These are phyloP conservation scores for Meloidogyne hapla DNA, from an alignment of 1,140 invertebrate species.

Conservation along the genomic window DNA sequence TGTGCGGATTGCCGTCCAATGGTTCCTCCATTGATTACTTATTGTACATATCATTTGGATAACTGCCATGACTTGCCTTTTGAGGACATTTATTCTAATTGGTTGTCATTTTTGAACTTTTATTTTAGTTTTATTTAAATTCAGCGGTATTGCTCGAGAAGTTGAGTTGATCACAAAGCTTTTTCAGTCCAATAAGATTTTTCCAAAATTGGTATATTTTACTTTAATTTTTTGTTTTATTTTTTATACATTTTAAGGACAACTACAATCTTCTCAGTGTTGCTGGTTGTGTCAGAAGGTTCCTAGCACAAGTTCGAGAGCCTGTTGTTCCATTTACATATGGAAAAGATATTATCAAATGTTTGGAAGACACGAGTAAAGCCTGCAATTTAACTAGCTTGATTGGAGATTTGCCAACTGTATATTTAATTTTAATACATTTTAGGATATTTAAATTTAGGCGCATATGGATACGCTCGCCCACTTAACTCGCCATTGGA, in stretches of 20 bases:
- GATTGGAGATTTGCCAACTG: conserved; percentile 15
- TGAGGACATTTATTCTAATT: conserved; percentile 18
- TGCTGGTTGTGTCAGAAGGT: conserved; percentile 26
- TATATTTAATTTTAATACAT: background rate
- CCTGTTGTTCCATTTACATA: conserved; percentile 34
- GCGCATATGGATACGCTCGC: conserved; percentile 37
- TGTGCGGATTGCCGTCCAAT: conserved; percentile 32
- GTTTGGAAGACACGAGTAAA: background rate
- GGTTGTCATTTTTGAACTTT: background rate
- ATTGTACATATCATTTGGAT: conserved; percentile 31
- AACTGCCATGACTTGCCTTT: conserved; percentile 3
- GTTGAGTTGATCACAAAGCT: conserved; percentile 18
- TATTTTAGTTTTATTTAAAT: background rate
- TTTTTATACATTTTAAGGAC: conserved; percentile 15
- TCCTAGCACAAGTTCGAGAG: conserved; percentile 30
- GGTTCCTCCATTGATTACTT: conserved; percentile 33
- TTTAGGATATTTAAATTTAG: background rate
- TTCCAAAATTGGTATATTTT: conserved; percentile 25
- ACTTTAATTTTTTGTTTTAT: background rate
- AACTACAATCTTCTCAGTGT: conserved; percentile 21
- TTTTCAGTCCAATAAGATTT: conserved; percentile 22
- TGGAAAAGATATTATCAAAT: conserved; percentile 27
- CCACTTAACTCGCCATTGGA: conserved; percentile 23
- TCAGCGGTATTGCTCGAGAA: conserved; percentile 16
- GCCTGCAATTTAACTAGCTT: background rate